Evolutionary conservation across 2,888 invertebrate genomes (phyloP), one percentile per base, ranked within the genome.

Genomic region (Gonocerus acuteangulatus): DNA sequence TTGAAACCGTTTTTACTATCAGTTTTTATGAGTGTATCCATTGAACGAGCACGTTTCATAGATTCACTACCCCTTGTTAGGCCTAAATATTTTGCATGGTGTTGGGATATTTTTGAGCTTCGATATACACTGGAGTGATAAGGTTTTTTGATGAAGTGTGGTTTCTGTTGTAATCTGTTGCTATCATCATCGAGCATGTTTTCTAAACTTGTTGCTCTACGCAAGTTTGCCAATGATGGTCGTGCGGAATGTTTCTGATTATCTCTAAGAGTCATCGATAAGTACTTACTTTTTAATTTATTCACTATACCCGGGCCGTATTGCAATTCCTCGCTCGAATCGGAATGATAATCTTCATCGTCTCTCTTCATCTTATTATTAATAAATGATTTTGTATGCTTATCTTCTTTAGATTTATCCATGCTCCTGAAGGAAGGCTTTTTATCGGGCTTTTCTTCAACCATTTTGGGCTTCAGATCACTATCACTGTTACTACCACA

Each of bases 291-390:
- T 73, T 89, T 85, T 68, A 93, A 80, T 70, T 87, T 87, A 71
- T 88, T 89, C 39, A 93, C 93, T 72, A 93, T 92, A 62, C 93
- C 92, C 56, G 93, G 93, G 1, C 93, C 93, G 77, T 93, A 92
- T 72, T 87, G 85, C 62, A 92, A 77, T 73, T 92, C 92, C 74
- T 90, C 90, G 68, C 80, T 80, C 57, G 80, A 79, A 71, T 82
- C 82, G 60, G 79, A 79, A 65, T 78, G 77, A 56, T 73, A 73
- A 47, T 75, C 76, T 36, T 73, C 73, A 21, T 70, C 69, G 65
- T 66, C 65, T 65, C 49, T 62, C 13, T 51, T 57, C 47, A 49
- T 51, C 59, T 62, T 63, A n/a, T 49, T 54, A 27, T 57, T 63
- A 48, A 58, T 48, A 18, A 62, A 63, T 54, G 66, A 65, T 63